Percentiles rank a stretch among this genome's conserved stretches.
Conservation (phyloP, 2,113 vertebrate species). For the Carlito syrichta region DNA sequence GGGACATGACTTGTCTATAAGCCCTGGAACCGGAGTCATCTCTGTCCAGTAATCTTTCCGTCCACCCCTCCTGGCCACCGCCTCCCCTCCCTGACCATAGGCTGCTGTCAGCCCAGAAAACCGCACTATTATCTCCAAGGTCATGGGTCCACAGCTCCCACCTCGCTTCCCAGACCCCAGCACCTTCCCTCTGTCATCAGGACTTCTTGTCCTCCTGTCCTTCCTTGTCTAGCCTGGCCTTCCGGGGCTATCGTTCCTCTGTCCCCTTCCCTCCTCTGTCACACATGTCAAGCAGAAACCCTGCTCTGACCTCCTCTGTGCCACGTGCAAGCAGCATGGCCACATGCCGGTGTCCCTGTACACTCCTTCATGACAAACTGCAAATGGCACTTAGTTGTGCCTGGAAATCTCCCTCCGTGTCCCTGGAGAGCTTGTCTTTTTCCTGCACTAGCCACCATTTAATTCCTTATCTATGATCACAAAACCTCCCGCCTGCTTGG, state of each 20-base stretch:
- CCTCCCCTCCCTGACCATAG: background rate
- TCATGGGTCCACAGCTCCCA: background rate
- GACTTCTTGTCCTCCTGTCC: background rate
- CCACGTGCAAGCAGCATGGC: background rate
- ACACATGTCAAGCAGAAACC: background rate
- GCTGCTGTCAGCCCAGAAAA: background rate
- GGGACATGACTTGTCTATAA: background rate
- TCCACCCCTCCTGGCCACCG: background rate
- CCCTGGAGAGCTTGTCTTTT: background rate
- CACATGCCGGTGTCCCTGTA: rapidly evolving
- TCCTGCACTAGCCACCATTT: background rate
- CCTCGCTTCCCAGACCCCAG: background rate
- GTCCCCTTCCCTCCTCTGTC: background rate
- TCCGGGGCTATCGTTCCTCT: too few species aligned
- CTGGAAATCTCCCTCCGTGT: background rate
- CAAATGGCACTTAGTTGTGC: rapidly evolving
- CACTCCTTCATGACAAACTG: background rate
- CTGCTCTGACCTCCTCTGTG: too few species aligned
- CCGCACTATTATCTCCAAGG: background rate
- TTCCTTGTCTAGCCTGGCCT: too few species aligned
- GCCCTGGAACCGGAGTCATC: background rate
- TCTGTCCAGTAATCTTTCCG: background rate
- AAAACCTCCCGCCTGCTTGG: too few species aligned
- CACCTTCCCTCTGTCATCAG: background rate
- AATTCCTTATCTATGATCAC: background rate